Conservation (phyloP, 2,113 vertebrate species). For the Calidris pugnax region DNA sequence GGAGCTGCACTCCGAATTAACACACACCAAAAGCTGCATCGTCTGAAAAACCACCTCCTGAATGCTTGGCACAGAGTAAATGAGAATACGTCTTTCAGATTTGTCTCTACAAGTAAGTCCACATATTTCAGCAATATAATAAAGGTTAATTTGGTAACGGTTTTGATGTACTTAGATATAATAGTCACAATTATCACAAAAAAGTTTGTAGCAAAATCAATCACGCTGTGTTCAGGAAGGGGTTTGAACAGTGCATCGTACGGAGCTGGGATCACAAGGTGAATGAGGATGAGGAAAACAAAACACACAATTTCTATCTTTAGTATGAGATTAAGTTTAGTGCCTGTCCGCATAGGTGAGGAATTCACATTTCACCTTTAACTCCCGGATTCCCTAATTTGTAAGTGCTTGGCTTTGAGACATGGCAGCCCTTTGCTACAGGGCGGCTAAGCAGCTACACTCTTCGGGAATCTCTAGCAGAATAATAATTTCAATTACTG, state of each 20-base stretch:
- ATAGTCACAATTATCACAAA: neutral
- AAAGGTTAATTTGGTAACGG: neutral
- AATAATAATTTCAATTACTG: neutral
- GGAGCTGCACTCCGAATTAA: neutral
- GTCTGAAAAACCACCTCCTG: neutral
- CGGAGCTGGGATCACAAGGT: neutral
- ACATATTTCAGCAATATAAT: neutral
- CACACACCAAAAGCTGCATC: fast-evolving
- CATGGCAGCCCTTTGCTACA: neutral
- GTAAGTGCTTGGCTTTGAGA: neutral
- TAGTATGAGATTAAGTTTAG: neutral
- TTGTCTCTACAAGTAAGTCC: neutral
- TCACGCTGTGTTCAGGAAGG: neutral
- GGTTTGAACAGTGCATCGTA: neutral
- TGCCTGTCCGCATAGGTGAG: neutral
- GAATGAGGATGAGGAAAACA: neutral
- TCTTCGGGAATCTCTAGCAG: neutral
- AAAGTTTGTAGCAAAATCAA: neutral
- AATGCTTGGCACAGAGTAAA: neutral
- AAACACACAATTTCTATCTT: neutral
- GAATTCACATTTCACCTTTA: neutral
- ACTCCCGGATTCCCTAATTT: neutral
- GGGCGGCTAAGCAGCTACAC: neutral
- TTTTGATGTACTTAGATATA: neutral
- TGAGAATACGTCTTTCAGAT: neutral